These are phyloP conservation scores for Macrotrachela quadricornifera DNA, from an alignment of 1,140 invertebrate species.

Conservation along the genomic window DNA sequence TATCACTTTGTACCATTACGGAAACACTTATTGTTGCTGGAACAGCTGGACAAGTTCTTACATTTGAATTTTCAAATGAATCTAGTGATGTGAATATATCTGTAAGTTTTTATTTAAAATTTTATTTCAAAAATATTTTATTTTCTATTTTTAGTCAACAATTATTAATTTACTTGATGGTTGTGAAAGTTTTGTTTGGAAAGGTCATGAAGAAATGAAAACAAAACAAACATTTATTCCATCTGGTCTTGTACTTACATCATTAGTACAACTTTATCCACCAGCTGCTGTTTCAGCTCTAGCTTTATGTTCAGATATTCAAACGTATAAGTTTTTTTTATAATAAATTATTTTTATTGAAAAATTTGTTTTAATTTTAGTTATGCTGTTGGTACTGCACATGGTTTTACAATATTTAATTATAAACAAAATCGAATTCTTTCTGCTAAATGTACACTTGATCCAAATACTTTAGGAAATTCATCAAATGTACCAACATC, in stretches of 20 bases:
- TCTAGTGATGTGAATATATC: too few species aligned
- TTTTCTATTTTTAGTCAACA: too few species aligned
- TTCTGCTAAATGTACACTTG: conserved; percentile 68
- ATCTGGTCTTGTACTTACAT: conserved; percentile 50
- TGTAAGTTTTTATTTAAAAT: too few species aligned
- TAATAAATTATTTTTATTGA: too few species aligned
- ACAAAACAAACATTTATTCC: conserved; percentile 11
- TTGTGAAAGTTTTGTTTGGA: conserved; percentile 51
- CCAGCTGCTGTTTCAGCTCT: conserved; percentile 75
- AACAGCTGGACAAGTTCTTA: conserved; percentile 71
- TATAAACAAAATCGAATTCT: conserved; percentile 53
- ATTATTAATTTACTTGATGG: too few species aligned
- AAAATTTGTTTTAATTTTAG: too few species aligned
- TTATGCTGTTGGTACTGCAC: conserved; percentile 57
- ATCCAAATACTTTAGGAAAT: conserved; percentile 34
- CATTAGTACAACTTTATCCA: conserved; percentile 66
- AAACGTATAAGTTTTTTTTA: too few species aligned
- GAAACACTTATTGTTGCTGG: conserved; percentile 72
- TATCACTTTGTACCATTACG: conserved; percentile 56
- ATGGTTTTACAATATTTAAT: conserved; percentile 73
- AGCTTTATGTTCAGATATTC: conserved; percentile 32
- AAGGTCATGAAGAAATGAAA: conserved; percentile 63
- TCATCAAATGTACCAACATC: background rate
- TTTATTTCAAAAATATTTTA: too few species aligned
- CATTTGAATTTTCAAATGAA: conserved; percentile 39